These are phyloP conservation scores for Pitangus sulphuratus DNA, from an alignment of 2,797 vertebrate genomes.

Conservation along the genomic window DNA sequence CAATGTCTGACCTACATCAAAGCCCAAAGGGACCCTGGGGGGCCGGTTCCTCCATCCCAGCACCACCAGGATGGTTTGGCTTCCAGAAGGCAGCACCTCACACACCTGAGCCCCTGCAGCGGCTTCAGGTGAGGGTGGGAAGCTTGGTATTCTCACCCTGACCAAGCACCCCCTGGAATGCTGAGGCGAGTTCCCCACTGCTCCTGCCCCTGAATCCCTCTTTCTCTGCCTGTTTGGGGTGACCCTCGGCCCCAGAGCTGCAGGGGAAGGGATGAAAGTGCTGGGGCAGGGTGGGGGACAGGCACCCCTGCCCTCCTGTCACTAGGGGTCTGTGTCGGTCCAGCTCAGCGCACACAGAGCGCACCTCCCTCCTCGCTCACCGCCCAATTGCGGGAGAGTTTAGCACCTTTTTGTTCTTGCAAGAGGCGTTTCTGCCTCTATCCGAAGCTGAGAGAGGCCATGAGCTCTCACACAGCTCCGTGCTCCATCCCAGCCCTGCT, in stretches of 20 bases:
- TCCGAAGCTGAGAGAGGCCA: neutral
- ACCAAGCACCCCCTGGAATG: rapidly evolving
- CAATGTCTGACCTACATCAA: neutral
- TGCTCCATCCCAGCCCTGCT: rapidly evolving
- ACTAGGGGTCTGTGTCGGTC: neutral
- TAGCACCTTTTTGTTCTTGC: rapidly evolving
- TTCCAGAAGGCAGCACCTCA: neutral
- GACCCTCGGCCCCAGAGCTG: neutral
- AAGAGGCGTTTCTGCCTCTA: neutral
- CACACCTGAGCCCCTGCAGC: neutral
- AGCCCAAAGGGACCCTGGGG: neutral
- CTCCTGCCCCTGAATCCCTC: neutral
- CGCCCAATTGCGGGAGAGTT: neutral
- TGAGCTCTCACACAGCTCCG: neutral
- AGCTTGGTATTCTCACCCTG: neutral
- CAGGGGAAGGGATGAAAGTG: neutral
- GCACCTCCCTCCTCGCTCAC: neutral
- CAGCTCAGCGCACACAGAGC: rapidly evolving
- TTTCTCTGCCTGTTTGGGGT: neutral
- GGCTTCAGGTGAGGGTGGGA: neutral
- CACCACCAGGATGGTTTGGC: rapidly evolving
- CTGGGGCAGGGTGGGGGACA: neutral
- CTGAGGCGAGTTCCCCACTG: rapidly evolving
- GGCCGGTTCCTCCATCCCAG: neutral
- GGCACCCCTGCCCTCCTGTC: neutral